Evolutionary conservation across 2,888 invertebrate genomes (phyloP).

Genomic region (Nudaria mundana): DNA sequence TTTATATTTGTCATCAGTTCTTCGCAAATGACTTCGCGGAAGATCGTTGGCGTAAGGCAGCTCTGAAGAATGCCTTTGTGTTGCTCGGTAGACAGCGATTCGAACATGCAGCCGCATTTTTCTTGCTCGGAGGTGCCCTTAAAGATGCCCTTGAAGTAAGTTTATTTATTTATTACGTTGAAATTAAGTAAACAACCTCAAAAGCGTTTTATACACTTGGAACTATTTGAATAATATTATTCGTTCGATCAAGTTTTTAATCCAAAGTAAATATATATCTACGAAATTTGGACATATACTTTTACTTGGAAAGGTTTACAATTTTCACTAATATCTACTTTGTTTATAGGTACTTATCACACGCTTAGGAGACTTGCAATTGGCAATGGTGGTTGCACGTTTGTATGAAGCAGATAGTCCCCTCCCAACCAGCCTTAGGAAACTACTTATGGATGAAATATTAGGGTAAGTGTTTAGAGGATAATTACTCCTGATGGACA

Average conservation of each 20-base stretch:
- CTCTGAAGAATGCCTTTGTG: conserved; percentile 98
- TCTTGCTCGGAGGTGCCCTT: conserved; percentile 95
- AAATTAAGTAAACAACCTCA: too few species aligned
- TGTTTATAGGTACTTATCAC: conserved; percentile 87
- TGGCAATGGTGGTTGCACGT: conserved; percentile 96
- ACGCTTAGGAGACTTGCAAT: conserved; percentile 96
- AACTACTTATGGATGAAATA: conserved; percentile 89
- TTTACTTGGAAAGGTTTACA: too few species aligned
- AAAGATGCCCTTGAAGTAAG: conserved; percentile 96
- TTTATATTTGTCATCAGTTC: conserved; percentile 80
- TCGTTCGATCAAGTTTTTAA: too few species aligned
- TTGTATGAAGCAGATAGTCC: conserved; percentile 93
- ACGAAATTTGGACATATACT: too few species aligned
- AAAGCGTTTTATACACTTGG: too few species aligned
- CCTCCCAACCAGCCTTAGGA: conserved; percentile 85
- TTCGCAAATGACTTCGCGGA: conserved; percentile 96
- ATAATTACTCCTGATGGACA: too few species aligned
- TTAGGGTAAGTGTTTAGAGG: conserved; percentile 74
- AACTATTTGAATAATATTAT: too few species aligned
- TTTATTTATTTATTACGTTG: neutral
- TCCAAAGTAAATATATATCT: too few species aligned
- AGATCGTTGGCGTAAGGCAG: conserved; percentile 98
- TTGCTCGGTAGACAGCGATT: conserved; percentile 97
- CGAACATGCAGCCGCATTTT: conserved; percentile 99
- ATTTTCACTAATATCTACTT: conserved; percentile 5